These are phyloP conservation scores for Spodoptera litura DNA, from an alignment of 1,140 invertebrate species.

Conservation along the genomic window DNA sequence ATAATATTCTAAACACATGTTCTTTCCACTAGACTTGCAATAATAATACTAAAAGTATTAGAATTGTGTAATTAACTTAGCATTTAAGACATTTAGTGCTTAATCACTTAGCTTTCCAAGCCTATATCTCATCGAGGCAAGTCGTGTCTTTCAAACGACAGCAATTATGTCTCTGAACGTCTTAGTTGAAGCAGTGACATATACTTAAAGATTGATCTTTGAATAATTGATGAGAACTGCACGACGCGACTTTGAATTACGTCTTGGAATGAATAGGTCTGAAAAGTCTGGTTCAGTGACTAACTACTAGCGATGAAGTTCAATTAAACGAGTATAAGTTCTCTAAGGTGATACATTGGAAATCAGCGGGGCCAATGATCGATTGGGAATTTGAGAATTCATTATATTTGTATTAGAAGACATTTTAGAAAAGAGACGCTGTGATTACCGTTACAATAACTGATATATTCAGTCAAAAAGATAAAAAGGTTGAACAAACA, in stretches of 20 bases:
- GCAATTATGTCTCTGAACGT: conserved; percentile 24
- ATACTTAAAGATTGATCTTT: conserved; percentile 39
- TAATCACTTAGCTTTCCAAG: conserved; percentile 2
- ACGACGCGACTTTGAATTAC: conserved; percentile 24
- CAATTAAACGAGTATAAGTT: conserved; percentile 6
- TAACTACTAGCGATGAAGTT: conserved; percentile 9
- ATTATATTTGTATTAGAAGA: background rate
- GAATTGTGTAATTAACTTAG: background rate
- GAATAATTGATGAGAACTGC: conserved; percentile 38
- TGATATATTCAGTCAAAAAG: background rate
- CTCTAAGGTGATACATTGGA: background rate
- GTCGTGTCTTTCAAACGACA: conserved; percentile 21
- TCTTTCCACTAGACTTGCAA: background rate
- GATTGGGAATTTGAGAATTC: background rate
- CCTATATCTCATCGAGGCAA: background rate
- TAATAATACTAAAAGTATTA: background rate
- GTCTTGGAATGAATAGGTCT: conserved; percentile 22
- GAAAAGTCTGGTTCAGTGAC: conserved; percentile 25
- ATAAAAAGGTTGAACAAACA: background rate
- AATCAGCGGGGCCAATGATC: background rate
- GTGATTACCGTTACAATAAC: background rate
- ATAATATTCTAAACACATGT: no score
- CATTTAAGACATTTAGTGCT: conserved; percentile 1
- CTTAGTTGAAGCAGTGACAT: conserved; percentile 29
- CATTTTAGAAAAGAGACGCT: no score